A percentile compares a stretch with the other conserved stretches of the same genome.
These are phyloP conservation scores for Drosophila ananassae DNA, from an alignment of 1,140 invertebrate genomes.

Conservation along the genomic window DNA sequence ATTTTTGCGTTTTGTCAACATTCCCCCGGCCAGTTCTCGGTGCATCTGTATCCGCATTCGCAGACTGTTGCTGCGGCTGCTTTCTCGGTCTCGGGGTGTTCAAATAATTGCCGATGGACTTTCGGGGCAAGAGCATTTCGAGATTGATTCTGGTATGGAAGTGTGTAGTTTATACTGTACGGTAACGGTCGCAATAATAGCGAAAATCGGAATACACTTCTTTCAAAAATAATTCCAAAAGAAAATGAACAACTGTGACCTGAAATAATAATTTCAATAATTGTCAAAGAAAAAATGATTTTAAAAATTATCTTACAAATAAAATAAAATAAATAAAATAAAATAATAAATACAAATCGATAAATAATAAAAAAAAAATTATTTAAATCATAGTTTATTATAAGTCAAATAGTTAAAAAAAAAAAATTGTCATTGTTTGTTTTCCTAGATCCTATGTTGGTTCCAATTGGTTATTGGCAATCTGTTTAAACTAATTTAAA, in stretches of 20 bases:
- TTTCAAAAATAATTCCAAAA: not conserved
- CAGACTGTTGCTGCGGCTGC: conserved; percentile 47
- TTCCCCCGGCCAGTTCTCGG: conserved; percentile 61
- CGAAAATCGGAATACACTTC: not conserved
- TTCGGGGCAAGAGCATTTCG: conserved; percentile 49
- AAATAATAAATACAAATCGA: too few relatives aligned
- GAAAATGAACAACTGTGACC: not conserved
- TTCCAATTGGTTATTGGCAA: too few relatives aligned
- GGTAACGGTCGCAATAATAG: not conserved
- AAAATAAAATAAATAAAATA: too few relatives aligned
- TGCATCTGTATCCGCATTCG: conserved; percentile 35
- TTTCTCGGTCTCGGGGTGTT: conserved; percentile 45
- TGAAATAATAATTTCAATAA: too few relatives aligned
- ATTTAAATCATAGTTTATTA: too few relatives aligned
- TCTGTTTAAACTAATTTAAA: too few relatives aligned
- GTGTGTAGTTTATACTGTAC: conserved; percentile 1
- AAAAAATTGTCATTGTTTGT: too few relatives aligned
- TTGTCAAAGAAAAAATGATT: too few relatives aligned
- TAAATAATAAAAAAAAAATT: too few relatives aligned
- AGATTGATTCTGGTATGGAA: conserved; percentile 30
- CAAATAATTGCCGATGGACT: conserved; percentile 59
- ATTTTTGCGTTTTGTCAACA: conserved; percentile 79
- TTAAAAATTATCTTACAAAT: too few relatives aligned
- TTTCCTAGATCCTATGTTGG: too few relatives aligned
- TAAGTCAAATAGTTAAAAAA: too few relatives aligned